These are phyloP conservation scores for Acipenser transmontanus DNA, from an alignment of 2,797 vertebrate species.

Conservation along the genomic window DNA sequence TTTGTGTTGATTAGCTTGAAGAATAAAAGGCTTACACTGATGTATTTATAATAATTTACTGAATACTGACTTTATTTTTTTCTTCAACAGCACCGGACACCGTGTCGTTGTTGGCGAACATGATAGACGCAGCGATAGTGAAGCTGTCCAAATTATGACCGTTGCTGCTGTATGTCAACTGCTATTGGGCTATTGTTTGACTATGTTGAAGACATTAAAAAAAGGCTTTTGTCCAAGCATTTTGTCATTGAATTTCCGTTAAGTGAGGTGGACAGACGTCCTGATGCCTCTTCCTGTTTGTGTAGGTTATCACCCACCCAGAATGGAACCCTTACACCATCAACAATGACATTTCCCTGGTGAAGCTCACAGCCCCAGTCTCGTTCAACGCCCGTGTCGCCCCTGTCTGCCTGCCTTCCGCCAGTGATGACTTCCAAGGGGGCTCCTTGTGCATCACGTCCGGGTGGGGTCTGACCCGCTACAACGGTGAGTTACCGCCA, in stretches of 20 bases:
- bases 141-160: conserved; percentile 52
- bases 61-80: background rate
- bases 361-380: conserved; percentile 61
- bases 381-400: conserved; percentile 38
- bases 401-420: conserved; percentile 44
- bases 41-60: background rate
- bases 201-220: no score
- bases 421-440: conserved; percentile 21
- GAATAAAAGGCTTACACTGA: background rate
- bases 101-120: conserved; percentile 67
- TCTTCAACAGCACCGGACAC: conserved; percentile 57
- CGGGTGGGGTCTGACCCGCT: conserved; percentile 39
- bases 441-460: conserved; percentile 37
- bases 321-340: conserved; percentile 51
- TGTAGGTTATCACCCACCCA: conserved; percentile 71
- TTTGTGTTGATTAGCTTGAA: conserved; percentile 30
- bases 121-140: conserved; percentile 40
- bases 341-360: conserved; percentile 64
- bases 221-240: no score
- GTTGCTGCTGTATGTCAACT: conserved; percentile 51
- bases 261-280: no score
- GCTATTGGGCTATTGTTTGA: background rate
- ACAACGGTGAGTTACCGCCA: conserved; percentile 38
- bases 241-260: no score
- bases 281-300: background rate